phyloP scores from a whole-genome alignment of 2,113 vertebrate genomes.

The Chelonoidis abingdonii region DNA sequence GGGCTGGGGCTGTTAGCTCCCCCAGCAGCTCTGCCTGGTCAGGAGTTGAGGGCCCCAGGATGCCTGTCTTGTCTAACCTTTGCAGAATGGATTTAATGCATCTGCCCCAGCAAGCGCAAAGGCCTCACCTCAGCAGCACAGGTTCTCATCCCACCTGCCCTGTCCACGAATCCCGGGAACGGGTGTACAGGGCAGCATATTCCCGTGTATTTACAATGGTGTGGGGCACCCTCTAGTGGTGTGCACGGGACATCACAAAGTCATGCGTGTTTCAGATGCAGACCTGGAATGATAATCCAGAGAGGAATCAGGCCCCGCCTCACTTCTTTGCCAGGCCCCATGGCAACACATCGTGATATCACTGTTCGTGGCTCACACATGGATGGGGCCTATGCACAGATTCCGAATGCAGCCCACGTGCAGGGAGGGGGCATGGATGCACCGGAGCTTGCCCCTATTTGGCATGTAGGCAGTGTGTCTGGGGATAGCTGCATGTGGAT shows the following conservation, averaged over 20 bases:
- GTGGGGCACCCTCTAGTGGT: background rate
- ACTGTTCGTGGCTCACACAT: background rate
- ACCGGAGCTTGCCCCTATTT: background rate
- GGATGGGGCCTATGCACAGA: background rate
- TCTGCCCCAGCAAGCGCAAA: background rate
- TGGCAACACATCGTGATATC: background rate
- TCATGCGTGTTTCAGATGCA: background rate
- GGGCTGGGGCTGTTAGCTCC: background rate
- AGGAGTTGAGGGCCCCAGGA: background rate
- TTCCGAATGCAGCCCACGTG: background rate
- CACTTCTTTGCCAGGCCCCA: background rate
- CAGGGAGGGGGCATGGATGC: background rate
- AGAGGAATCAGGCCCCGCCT: background rate
- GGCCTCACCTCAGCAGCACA: background rate
- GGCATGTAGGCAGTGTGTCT: background rate
- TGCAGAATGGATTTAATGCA: background rate
- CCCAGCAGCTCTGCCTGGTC: background rate
- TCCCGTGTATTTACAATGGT: background rate
- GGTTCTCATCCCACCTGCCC: background rate
- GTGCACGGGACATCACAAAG: background rate
- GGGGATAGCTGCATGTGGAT: background rate
- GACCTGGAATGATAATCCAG: background rate
- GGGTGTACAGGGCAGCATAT: background rate
- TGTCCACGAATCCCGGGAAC: accelerated
- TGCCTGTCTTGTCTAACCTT: background rate